Conservation (phyloP, 2,797 vertebrate genomes). For the Adelosebastes latens region DNA sequence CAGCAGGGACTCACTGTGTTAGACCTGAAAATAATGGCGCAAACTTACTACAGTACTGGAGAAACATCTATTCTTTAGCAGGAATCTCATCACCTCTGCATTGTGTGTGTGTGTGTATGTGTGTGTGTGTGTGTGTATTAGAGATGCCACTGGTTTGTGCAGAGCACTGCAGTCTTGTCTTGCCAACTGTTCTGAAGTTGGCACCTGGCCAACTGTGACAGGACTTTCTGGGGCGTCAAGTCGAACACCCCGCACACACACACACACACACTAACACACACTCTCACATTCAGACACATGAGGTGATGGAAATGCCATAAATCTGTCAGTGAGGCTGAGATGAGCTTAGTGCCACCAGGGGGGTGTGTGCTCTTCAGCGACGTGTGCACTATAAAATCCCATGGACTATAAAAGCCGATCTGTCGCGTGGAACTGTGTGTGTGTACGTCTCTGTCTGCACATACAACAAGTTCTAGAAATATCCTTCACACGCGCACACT, state of each 20-base stretch:
- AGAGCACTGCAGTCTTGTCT: constrained; percentile 68
- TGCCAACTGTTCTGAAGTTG: constrained; percentile 69
- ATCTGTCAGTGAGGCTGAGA: constrained; percentile 73
- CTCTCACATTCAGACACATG: constrained; percentile 48
- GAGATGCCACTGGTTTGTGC: constrained; percentile 54
- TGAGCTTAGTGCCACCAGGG: constrained; percentile 73
- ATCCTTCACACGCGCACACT: background rate
- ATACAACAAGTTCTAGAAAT: constrained; percentile 44
- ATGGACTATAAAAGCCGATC: constrained; percentile 65
- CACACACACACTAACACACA: constrained; percentile 9
- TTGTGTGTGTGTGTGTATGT: constrained; percentile 10
- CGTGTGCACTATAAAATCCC: constrained; percentile 65
- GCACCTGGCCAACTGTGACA: constrained; percentile 78
- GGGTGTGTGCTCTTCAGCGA: constrained; percentile 62
- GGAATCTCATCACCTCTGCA: constrained; percentile 50
- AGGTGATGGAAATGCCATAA: constrained; percentile 77
- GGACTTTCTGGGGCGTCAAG: constrained; percentile 67
- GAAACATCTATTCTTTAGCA: constrained; percentile 42
- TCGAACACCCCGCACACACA: constrained; percentile 21
- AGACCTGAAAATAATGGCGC: constrained; percentile 26
- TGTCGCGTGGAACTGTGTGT: constrained; percentile 46
- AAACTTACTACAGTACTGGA: constrained; percentile 23
- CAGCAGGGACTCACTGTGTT: constrained; percentile 1
- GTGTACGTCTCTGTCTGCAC: constrained; percentile 51
- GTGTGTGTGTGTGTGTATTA: constrained; percentile 9